Evolutionary conservation across 2,113 vertebrate genomes (phyloP).

Genomic region (Hipposideros armiger): DNA sequence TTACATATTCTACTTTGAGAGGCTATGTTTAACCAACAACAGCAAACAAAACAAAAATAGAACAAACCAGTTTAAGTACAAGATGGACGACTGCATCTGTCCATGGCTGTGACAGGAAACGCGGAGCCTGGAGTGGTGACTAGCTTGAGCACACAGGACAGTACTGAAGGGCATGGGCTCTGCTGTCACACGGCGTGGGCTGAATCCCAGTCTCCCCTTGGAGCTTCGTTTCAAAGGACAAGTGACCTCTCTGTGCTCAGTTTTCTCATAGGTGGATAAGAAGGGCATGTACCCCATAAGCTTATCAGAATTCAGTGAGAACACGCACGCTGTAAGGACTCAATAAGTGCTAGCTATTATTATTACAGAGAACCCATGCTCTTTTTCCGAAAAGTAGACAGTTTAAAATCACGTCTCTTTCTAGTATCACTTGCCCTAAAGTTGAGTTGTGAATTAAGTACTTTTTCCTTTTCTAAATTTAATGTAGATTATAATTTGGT

Average conservation of each 20-base stretch:
- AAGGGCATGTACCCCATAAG: background rate
- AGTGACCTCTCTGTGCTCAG: background rate
- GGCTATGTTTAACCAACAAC: background rate
- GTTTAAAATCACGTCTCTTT: slow-evolving; percentile 14
- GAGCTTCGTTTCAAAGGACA: background rate
- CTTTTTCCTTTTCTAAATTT: slow-evolving; percentile 19
- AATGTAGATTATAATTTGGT: background rate
- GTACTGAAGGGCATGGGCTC: accelerated
- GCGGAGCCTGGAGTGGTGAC: background rate
- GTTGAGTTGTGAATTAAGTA: background rate
- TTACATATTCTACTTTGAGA: slow-evolving; percentile 14
- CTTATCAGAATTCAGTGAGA: background rate
- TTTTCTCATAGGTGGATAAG: background rate
- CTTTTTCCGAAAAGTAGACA: background rate
- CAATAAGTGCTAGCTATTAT: background rate
- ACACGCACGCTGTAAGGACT: background rate
- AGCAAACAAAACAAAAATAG: background rate
- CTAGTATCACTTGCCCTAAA: background rate
- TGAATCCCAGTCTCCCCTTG: background rate
- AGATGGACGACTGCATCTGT: background rate
- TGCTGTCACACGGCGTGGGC: background rate
- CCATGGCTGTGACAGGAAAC: background rate
- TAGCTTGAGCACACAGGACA: background rate
- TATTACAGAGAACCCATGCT: background rate
- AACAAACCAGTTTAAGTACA: background rate